Evolutionary conservation across 2,888 invertebrate species (phyloP).

Genomic region (Orchesellides sinensis): DNA sequence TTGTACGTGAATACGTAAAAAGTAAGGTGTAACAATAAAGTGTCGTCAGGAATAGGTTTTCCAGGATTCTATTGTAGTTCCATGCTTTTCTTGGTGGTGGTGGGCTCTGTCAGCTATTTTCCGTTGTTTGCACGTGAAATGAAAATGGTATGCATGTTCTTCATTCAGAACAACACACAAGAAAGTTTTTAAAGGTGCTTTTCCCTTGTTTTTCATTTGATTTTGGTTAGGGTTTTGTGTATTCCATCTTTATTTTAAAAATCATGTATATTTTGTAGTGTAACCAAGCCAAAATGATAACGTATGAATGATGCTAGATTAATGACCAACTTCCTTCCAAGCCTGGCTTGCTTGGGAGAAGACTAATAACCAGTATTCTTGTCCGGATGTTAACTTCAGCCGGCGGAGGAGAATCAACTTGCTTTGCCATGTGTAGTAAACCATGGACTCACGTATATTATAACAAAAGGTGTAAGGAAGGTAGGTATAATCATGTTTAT

Average conservation of each 20-base stretch:
- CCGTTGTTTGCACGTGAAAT: slow-evolving; percentile 12
- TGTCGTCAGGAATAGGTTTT: slow-evolving; percentile 55
- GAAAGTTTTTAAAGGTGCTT: neutral
- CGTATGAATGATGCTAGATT: slow-evolving; percentile 67
- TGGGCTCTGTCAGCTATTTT: neutral
- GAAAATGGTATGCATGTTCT: slow-evolving; percentile 36
- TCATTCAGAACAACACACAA: no score
- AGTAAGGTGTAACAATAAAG: slow-evolving; percentile 60
- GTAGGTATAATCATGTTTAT: no score
- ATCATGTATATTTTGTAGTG: neutral
- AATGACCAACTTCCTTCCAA: slow-evolving; percentile 68
- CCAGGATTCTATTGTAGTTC: slow-evolving; percentile 46
- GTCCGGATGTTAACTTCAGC: slow-evolving; percentile 64
- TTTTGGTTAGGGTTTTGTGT: neutral
- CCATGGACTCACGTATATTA: no score
- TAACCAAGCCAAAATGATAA: slow-evolving; percentile 41
- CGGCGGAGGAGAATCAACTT: slow-evolving; percentile 34
- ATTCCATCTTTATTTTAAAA: neutral
- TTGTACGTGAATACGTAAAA: neutral
- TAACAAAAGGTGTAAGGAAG: no score
- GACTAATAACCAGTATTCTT: slow-evolving; percentile 64
- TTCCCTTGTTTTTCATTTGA: neutral
- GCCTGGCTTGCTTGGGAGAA: slow-evolving; percentile 58
- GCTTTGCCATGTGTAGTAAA: no score
- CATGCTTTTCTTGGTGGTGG: neutral